Evolutionary conservation across 2,113 vertebrate genomes (phyloP).

Genomic region (Urocolius indicus): DNA sequence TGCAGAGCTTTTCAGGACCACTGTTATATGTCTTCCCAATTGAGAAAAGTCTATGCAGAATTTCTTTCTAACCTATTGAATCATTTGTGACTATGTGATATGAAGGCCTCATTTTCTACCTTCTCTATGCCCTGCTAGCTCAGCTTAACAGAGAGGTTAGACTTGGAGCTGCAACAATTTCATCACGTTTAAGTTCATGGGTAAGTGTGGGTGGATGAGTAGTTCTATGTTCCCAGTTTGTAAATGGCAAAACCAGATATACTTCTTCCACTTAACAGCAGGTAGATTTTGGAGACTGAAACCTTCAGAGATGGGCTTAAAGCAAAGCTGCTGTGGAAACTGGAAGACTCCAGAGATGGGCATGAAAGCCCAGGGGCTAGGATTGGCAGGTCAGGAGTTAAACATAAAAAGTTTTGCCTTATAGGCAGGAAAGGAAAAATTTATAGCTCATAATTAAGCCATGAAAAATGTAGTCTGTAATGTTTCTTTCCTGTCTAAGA

Average conservation of each 20-base stretch:
- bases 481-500: constrained; percentile 39
- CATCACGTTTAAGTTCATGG: background rate
- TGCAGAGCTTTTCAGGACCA: background rate
- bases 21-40: background rate
- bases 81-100: background rate
- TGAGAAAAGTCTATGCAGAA: background rate
- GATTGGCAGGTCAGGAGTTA: constrained; percentile 14
- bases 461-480: background rate
- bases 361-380: background rate
- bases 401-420: background rate
- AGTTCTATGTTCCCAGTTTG: background rate
- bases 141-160: background rate
- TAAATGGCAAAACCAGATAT: background rate
- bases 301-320: background rate
- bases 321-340: background rate
- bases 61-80: background rate
- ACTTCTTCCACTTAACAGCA: background rate
- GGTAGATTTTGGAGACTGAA: background rate
- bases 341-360: background rate
- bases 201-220: background rate
- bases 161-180: background rate
- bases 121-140: background rate
- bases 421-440: background rate
- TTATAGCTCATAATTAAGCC: background rate
- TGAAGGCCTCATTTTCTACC: background rate